Percentiles rank a stretch among this genome's conserved stretches.
Conservation (phyloP, 1,140 invertebrate genomes). For the Listronotus oregonensis region DNA sequence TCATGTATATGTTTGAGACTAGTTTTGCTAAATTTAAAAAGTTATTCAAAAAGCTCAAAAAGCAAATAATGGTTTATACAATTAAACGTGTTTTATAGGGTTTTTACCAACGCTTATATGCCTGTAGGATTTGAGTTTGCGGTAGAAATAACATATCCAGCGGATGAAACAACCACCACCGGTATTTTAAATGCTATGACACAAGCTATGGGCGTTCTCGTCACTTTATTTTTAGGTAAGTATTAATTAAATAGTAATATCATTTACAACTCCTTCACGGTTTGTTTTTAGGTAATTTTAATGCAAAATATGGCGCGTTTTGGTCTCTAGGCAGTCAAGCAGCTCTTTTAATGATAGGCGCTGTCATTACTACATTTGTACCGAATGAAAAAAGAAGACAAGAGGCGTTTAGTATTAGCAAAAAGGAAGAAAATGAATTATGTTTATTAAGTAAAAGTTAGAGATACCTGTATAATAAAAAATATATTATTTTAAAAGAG, state of each 20-base stretch:
- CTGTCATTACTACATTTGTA: slow-evolving; percentile 37
- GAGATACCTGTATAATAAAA: background rate
- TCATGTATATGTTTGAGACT: too few species aligned
- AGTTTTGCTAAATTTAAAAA: too few species aligned
- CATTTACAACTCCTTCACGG: background rate
- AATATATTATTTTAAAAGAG: too few species aligned
- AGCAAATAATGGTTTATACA: too few species aligned
- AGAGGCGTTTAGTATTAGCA: slow-evolving; percentile 2
- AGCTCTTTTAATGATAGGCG: slow-evolving; percentile 34
- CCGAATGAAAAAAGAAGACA: slow-evolving; percentile 40
- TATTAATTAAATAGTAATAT: background rate
- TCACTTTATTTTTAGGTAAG: slow-evolving; percentile 35
- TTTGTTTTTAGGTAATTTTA: slow-evolving; percentile 19
- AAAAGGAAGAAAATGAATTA: background rate
- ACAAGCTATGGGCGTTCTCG: slow-evolving; percentile 41
- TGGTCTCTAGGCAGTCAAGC: slow-evolving; percentile 35
- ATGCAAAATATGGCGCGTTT: slow-evolving; percentile 31
- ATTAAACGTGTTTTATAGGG: slow-evolving; percentile 27
- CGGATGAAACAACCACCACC: slow-evolving; percentile 42
- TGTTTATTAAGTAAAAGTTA: background rate
- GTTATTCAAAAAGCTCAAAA: too few species aligned
- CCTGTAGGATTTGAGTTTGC: slow-evolving; percentile 46
- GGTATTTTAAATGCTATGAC: slow-evolving; percentile 43
- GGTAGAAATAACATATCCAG: slow-evolving; percentile 45
- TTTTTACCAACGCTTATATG: slow-evolving; percentile 42